Evolutionary conservation across 2,797 vertebrate genomes (phyloP).

Genomic region (Lutjanus campechanus): DNA sequence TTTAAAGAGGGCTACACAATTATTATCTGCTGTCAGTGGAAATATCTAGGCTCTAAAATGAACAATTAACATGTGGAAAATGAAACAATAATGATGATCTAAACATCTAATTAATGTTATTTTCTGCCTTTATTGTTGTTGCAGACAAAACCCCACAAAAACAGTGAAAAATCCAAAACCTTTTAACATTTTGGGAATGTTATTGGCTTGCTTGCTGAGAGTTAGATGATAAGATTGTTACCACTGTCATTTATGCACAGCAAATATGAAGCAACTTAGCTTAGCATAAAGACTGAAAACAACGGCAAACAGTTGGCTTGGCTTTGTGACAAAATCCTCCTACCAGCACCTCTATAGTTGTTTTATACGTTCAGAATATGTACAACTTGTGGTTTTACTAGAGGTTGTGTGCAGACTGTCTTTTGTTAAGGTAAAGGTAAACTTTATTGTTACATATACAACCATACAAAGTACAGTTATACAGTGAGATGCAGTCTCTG

Average conservation of each 20-base stretch:
- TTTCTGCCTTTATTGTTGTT: not conserved
- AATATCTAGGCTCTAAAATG: constrained; percentile 35
- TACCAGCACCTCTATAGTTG: not conserved
- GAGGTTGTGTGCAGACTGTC: not conserved
- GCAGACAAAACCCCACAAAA: not conserved
- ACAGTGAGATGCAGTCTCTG: too few relatives aligned
- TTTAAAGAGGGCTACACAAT: constrained; percentile 30
- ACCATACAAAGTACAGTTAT: too few relatives aligned
- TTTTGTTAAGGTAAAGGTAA: not conserved
- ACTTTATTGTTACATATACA: too few relatives aligned
- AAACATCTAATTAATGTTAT: not conserved
- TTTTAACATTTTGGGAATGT: not conserved
- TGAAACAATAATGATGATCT: constrained; percentile 10
- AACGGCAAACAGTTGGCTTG: not conserved
- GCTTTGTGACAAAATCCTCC: not conserved
- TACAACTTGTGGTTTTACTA: not conserved
- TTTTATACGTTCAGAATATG: too few relatives aligned
- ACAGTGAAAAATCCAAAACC: not conserved
- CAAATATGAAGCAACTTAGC: not conserved
- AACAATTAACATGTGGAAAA: constrained; percentile 33
- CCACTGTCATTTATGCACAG: not conserved
- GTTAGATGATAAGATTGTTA: not conserved
- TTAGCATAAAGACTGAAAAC: not conserved
- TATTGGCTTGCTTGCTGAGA: not conserved
- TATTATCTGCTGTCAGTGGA: constrained; percentile 42